Percentiles rank a stretch among this genome's conserved stretches.
phyloP scores from a whole-genome alignment of 2,888 invertebrate species.

The Pseudoips prasinana region DNA sequence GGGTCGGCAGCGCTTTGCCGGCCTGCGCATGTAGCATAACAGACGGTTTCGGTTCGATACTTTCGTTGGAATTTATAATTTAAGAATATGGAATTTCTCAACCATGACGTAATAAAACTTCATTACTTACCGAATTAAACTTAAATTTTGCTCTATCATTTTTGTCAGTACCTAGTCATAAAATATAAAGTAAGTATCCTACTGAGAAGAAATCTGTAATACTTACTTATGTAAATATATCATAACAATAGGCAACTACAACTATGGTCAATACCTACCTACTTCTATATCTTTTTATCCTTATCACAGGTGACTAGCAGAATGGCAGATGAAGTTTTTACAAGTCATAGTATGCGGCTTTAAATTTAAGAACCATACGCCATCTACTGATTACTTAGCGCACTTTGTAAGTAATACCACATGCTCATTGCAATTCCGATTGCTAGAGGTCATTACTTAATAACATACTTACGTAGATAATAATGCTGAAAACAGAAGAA shows the following conservation, averaged over 20 bases:
- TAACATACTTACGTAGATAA: too few relatives aligned
- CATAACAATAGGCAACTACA: too few relatives aligned
- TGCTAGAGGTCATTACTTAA: slow-evolving; percentile 30
- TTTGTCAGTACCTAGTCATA: too few relatives aligned
- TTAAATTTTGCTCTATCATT: too few relatives aligned
- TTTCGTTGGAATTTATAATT: slow-evolving; percentile 48
- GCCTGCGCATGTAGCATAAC: slow-evolving; percentile 62
- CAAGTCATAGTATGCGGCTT: too few relatives aligned
- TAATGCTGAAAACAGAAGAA: not conserved
- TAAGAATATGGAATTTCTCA: slow-evolving; percentile 36
- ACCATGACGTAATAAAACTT: slow-evolving; percentile 29
- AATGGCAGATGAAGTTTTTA: too few relatives aligned
- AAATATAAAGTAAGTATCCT: too few relatives aligned
- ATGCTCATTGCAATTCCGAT: slow-evolving; percentile 6
- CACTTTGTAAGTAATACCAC: not conserved
- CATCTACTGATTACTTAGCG: slow-evolving; percentile 18
- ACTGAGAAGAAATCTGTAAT: too few relatives aligned
- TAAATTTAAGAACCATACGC: slow-evolving; percentile 18
- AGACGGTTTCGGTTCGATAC: slow-evolving; percentile 68
- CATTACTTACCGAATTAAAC: slow-evolving; percentile 20
- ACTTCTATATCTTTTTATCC: too few relatives aligned
- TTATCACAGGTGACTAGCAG: too few relatives aligned
- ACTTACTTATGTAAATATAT: too few relatives aligned
- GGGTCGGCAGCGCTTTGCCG: slow-evolving; percentile 50
- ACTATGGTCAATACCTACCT: too few relatives aligned